phyloP scores from a whole-genome alignment of 2,797 vertebrate species.

The Lepidocolaptes lacrymiger region DNA sequence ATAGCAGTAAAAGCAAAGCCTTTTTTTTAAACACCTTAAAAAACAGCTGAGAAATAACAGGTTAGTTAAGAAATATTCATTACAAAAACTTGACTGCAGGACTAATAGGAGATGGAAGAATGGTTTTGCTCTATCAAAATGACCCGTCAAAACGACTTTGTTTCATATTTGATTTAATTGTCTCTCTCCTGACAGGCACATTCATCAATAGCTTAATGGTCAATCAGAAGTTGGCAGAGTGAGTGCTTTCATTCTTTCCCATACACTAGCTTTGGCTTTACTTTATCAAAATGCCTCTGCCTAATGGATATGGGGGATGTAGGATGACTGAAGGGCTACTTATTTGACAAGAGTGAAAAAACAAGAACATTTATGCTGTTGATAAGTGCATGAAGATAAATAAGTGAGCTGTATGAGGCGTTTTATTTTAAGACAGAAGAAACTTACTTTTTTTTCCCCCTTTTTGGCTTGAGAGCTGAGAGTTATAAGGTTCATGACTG shows the following conservation, averaged over 20 bases:
- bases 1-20: constrained; percentile 39
- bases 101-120: constrained; percentile 91
- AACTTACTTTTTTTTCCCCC: constrained; percentile 71
- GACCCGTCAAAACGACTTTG: constrained; percentile 98
- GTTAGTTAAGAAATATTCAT: constrained; percentile 81
- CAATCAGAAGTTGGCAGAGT: constrained; percentile 98
- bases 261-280: constrained; percentile 90
- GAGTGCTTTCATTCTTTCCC: constrained; percentile 97
- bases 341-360: constrained; percentile 83
- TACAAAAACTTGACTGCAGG: constrained; percentile 87
- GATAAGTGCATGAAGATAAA: constrained; percentile 82
- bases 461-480: constrained; percentile 82
- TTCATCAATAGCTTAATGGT: constrained; percentile 99
- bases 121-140: constrained; percentile 94
- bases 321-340: constrained; percentile 86
- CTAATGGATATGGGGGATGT: constrained; percentile 89
- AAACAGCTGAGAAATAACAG: constrained; percentile 70
- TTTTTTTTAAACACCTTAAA: constrained; percentile 51
- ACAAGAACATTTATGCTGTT: constrained; percentile 81
- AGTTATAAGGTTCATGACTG: constrained; percentile 89
- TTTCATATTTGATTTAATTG: constrained; percentile 99
- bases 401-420: constrained; percentile 74
- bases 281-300: constrained; percentile 96
- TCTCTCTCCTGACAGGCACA: constrained; percentile 98
- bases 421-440: constrained; percentile 77